Conservation (phyloP, 2,113 vertebrate species). For the Pituophis catenifer region DNA sequence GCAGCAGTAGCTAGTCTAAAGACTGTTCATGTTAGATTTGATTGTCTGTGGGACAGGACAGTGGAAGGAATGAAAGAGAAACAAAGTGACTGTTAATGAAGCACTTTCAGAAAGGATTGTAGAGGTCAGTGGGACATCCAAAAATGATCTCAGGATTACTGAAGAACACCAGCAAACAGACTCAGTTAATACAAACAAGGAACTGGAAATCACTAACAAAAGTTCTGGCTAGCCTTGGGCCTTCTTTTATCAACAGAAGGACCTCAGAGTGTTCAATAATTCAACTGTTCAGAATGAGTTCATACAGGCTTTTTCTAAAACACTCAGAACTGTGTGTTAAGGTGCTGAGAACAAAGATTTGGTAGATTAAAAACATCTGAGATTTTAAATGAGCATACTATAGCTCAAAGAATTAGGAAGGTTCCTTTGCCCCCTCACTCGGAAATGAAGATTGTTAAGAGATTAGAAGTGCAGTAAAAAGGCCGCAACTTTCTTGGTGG, state of each 20-base stretch:
- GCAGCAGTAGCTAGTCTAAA: background rate
- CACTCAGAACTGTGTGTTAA: background rate
- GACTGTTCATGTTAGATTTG: background rate
- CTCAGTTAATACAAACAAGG: background rate
- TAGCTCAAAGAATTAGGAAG: background rate
- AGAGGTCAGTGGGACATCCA: background rate
- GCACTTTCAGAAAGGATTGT: background rate
- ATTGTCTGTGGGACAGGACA: background rate
- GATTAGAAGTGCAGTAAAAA: background rate
- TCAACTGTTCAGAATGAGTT: background rate
- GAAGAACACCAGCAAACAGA: background rate
- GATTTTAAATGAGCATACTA: background rate
- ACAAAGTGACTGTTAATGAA: background rate
- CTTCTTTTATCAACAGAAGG: background rate
- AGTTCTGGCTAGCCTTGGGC: background rate
- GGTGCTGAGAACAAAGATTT: background rate
- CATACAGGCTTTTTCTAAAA: background rate
- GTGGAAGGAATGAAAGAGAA: background rate
- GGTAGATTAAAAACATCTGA: background rate
- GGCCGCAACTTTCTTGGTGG: background rate
- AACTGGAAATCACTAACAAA: background rate
- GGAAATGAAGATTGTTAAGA: background rate
- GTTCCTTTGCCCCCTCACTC: background rate
- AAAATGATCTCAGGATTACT: background rate
- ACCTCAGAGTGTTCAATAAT: background rate